Base-by-base conservation (phyloP, 2,888 invertebrate species). In the Apotomis capreana region DNA sequence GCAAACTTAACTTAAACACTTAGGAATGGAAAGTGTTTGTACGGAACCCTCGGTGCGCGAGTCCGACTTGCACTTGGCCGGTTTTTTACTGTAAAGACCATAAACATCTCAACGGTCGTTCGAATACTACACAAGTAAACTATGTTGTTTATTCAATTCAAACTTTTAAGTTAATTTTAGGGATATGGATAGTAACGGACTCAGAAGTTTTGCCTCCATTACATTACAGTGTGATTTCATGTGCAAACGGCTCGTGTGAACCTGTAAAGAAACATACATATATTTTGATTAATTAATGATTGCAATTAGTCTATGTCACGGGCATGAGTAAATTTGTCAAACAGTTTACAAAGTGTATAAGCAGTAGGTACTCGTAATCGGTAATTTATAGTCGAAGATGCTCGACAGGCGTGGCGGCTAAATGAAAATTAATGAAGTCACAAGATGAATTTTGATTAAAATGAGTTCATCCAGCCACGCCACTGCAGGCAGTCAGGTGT, bases 401-500 rank as follows among this genome's bases (percentile, higher is more conserved):
- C 46, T 15, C 40, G 55, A 26, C 60, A 64, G 57, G 57, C 59
- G 74, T 77, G 76, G 77, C 78, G 77, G 80, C 80, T 77, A 80
- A 81, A 81, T 81, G 78, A 74, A 77, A 81, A 82, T 85, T 82
- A 83, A 85, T 85, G 80, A 84, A 79, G 80, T 79, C 77, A 74
- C 77, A 77, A 80, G 80, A 83, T 82, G 80, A 80, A 84, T 84
- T 84, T 80, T 77, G 74, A 79, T 82, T 83, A 79, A 75, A 82
- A 81, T 78, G 77, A 77, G 78, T 78, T 67, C 61, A 71, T 81
- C 78, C 78, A 78, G 84, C 74, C 76, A 75, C 76, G 77, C 80
- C 76, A 77, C 80, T 76, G 75, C 73, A 75, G 77, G 65, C 75
- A 70, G 75, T 65, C 75, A 74, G 74, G 75, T 77, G 77, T 76